These are phyloP conservation scores for Hydrozoanthus tunicans DNA, from an alignment of 64 coral and sea anemone genomes.

Conservation along the genomic window DNA sequence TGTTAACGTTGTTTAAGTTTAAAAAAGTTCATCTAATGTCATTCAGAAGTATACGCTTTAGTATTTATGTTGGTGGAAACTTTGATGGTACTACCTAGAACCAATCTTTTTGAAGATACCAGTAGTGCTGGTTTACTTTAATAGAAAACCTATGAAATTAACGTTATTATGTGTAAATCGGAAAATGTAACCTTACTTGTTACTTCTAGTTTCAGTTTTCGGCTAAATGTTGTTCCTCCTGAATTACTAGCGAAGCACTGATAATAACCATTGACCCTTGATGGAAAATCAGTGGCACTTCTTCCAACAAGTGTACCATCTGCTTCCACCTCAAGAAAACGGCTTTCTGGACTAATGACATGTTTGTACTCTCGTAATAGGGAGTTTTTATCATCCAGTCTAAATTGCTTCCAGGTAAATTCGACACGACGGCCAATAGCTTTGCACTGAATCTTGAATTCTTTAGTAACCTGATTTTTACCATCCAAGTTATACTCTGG, in stretches of 20 bases:
- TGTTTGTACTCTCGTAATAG: not conserved
- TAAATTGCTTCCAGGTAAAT: constrained; percentile 35
- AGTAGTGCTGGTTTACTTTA: too few species aligned
- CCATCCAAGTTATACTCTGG: constrained; percentile 12
- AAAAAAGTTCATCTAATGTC: too few species aligned
- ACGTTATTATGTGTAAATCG: not conserved
- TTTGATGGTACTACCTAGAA: too few species aligned
- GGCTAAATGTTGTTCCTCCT: constrained; percentile 24
- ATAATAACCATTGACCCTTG: not conserved
- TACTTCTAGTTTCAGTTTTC: constrained; percentile 30
- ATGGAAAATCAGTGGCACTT: not conserved
- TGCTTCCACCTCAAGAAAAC: not conserved
- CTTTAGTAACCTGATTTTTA: not conserved
- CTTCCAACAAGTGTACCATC: constrained; percentile 15
- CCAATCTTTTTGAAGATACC: too few species aligned
- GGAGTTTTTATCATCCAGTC: not conserved
- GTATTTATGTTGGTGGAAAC: too few species aligned
- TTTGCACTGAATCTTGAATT: constrained; percentile 26
- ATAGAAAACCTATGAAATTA: not conserved
- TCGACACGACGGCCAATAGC: not conserved
- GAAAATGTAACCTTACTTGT: constrained; percentile 10
- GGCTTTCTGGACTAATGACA: not conserved
- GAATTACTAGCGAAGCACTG: constrained; percentile 30
- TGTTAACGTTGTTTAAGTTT: too few species aligned
- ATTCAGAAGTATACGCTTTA: too few species aligned